Evolutionary conservation across 92 coral and sea anemone species (phyloP).

Genomic region (Heliopora coerulea): DNA sequence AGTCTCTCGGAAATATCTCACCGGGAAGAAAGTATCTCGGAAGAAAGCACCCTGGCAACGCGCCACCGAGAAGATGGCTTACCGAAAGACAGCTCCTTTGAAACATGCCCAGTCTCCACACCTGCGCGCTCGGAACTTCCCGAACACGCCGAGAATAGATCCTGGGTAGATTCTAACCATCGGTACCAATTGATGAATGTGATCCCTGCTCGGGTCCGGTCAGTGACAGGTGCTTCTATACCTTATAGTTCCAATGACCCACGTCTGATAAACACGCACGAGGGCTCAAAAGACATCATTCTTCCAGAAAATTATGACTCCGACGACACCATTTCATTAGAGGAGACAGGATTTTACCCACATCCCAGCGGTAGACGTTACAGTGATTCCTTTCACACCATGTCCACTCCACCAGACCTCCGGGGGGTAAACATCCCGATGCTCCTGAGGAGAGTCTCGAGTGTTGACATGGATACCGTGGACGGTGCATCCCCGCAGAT

Average conservation of each 20-base stretch:
- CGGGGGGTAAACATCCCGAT: not conserved
- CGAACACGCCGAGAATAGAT: not conserved
- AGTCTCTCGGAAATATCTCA: slow-evolving; percentile 7
- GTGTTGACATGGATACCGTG: not conserved
- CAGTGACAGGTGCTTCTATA: slow-evolving; percentile 69
- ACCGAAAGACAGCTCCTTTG: slow-evolving; percentile 15
- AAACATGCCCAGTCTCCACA: not conserved
- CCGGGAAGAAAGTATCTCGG: slow-evolving; percentile 37
- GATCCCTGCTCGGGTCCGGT: slow-evolving; percentile 60
- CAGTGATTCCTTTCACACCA: not conserved
- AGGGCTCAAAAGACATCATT: slow-evolving; percentile 49
- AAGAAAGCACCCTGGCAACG: slow-evolving; percentile 20
- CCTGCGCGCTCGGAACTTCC: not conserved
- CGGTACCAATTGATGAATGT: slow-evolving; percentile 49
- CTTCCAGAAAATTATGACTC: not conserved
- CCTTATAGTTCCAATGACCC: slow-evolving; percentile 89
- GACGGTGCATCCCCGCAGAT: not conserved
- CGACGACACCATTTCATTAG: slow-evolving; percentile 15
- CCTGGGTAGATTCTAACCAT: slow-evolving; percentile 8
- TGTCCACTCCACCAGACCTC: not conserved
- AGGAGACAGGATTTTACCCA: not conserved
- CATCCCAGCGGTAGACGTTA: not conserved
- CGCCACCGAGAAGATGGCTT: slow-evolving; percentile 21
- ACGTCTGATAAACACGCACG: slow-evolving; percentile 66
- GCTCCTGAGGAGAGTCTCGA: not conserved